phyloP scores from a whole-genome alignment of 2,888 invertebrate genomes.

The Cataglyphis rosenhaueri region DNA sequence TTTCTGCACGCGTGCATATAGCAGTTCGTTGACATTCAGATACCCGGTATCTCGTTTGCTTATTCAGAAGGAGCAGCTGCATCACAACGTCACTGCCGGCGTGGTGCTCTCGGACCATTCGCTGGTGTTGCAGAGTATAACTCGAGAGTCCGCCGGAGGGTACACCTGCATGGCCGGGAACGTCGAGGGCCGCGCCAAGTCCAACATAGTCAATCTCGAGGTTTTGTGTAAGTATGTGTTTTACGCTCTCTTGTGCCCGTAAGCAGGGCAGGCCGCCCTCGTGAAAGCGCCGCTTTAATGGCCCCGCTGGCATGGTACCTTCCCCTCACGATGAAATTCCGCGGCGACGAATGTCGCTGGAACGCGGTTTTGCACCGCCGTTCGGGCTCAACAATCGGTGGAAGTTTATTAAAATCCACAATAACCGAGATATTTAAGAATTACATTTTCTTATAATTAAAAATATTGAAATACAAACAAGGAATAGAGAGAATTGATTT shows the following conservation, averaged over 20 bases:
- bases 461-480: not conserved
- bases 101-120: conserved; percentile 95
- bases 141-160: conserved; percentile 93
- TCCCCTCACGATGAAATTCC: not conserved
- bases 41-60: conserved; percentile 64
- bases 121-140: conserved; percentile 94
- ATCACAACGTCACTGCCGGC: conserved; percentile 93
- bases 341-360: not conserved
- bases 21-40: conserved; percentile 55
- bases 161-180: conserved; percentile 95
- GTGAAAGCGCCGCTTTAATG: conserved; percentile 38
- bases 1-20: not conserved
- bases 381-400: not conserved
- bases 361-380: not conserved
- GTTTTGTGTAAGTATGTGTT: conserved; percentile 86
- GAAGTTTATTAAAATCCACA: not conserved
- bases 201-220: conserved; percentile 85
- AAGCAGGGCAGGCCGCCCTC: not conserved
- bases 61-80: conserved; percentile 92
- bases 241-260: conserved; percentile 29
- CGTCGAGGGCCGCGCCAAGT: conserved; percentile 91
- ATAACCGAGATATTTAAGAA: not conserved
- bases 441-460: not conserved
- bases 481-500: not conserved
- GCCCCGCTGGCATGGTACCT: conserved; percentile 15